These are phyloP conservation scores for Diacarnus erythraeanus DNA, from an alignment of 37 sponge, comb jelly and placozoan genomes.

Conservation along the genomic window DNA sequence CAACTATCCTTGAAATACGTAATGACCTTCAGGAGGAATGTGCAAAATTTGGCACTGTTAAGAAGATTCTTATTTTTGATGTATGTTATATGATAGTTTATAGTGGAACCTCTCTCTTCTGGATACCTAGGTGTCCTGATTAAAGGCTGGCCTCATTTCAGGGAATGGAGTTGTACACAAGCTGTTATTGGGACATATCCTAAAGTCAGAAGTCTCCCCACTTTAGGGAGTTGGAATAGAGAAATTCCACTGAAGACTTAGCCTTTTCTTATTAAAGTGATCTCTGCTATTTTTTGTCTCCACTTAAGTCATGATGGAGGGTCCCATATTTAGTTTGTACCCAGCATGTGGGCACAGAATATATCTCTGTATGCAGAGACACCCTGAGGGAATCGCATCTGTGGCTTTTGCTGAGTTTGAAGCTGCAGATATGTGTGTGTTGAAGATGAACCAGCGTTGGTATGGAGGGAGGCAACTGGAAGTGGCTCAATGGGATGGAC, in stretches of 20 bases:
- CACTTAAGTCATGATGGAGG: background rate
- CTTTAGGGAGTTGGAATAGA: no score
- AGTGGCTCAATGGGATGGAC: constrained; percentile 88
- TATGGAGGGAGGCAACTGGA: constrained; percentile 77
- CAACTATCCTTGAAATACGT: constrained; percentile 77
- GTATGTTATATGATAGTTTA: constrained; percentile 32
- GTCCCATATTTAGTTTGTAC: no score
- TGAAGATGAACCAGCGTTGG: constrained; percentile 78
- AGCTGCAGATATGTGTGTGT: constrained; percentile 76
- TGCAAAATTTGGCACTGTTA: constrained; percentile 89
- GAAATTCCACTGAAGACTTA: background rate
- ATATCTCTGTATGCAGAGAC: constrained; percentile 50
- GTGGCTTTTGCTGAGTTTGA: constrained; percentile 87
- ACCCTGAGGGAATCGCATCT: constrained; percentile 92
- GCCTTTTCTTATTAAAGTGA: background rate
- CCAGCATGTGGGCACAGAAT: background rate
- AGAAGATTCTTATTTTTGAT: constrained; percentile 93
- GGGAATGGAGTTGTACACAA: no score
- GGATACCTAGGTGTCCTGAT: background rate
- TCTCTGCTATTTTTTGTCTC: background rate
- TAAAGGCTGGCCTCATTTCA: no score
- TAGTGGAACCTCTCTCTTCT: no score
- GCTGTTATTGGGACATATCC: no score
- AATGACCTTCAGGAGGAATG: constrained; percentile 88
- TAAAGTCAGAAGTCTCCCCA: no score